phyloP scores from a whole-genome alignment of 2,888 invertebrate genomes.

The Meloe dianella region DNA sequence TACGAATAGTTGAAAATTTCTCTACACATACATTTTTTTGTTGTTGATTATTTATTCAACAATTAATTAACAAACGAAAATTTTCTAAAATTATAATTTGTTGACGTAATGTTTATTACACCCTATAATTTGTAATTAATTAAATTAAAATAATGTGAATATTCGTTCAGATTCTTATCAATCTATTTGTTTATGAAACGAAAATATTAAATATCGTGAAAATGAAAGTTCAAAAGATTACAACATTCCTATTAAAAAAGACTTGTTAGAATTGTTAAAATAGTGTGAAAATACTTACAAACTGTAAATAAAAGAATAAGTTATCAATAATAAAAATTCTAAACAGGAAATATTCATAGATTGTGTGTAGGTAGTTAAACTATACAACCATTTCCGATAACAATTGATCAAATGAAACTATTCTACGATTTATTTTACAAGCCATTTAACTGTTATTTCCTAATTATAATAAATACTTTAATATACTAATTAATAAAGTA shows the following conservation, averaged over 20 bases:
- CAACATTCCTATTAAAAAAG: neutral
- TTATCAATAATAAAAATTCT: neutral
- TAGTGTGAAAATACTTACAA: constrained; percentile 1
- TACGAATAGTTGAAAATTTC: no score
- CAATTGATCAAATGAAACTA: neutral
- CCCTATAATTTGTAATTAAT: neutral
- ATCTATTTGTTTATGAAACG: neutral
- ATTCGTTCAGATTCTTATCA: neutral
- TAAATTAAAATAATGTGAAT: constrained; percentile 1
- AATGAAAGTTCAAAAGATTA: neutral
- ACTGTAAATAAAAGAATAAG: neutral
- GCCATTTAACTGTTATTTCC: neutral
- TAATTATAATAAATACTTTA: neutral
- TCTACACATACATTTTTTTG: no score
- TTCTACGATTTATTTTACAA: neutral
- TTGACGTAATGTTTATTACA: neutral
- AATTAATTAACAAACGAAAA: neutral
- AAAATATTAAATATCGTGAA: neutral
- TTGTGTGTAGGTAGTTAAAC: neutral
- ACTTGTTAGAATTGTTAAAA: constrained; percentile 6
- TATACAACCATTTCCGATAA: neutral
- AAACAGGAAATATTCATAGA: neutral
- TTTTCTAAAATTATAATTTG: neutral
- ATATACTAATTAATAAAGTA: neutral
- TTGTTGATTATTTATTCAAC: neutral